Conservation (phyloP, 1,140 invertebrate species). For the Trichogramma pretiosum region DNA sequence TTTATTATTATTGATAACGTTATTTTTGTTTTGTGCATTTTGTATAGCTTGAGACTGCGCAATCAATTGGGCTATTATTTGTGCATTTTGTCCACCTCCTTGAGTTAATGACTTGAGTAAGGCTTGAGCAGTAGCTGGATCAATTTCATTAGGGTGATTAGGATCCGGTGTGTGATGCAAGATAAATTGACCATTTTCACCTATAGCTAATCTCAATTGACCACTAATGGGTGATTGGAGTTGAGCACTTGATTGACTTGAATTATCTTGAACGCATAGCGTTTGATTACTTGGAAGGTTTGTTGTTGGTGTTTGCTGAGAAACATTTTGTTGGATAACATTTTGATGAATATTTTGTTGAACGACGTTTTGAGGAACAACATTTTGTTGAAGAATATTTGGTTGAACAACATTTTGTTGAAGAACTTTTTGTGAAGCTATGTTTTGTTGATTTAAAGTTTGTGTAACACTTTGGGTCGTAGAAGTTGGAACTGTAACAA, state of each 20-base stretch:
- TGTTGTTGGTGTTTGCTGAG: constrained; percentile 7
- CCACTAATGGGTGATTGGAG: constrained; percentile 43
- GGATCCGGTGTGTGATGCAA: constrained; percentile 44
- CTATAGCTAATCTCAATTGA: constrained; percentile 42
- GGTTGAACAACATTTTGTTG: constrained; percentile 25
- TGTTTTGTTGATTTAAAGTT: no score
- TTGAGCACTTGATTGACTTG: constrained; percentile 38
- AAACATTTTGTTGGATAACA: constrained; percentile 20
- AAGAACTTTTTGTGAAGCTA: no score
- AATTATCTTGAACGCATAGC: constrained; percentile 30
- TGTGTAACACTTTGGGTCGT: no score
- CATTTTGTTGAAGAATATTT: constrained; percentile 26
- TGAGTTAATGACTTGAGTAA: constrained; percentile 39
- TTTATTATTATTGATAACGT: constrained; percentile 19
- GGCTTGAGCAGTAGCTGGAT: constrained; percentile 40
- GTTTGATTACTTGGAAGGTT: not conserved
- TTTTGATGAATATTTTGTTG: constrained; percentile 30
- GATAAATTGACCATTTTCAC: constrained; percentile 46
- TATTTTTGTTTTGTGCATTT: constrained; percentile 19
- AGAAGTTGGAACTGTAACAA: constrained; percentile 22
- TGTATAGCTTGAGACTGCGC: constrained; percentile 31
- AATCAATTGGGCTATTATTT: constrained; percentile 40
- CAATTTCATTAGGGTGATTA: constrained; percentile 41
- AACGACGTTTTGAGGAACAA: constrained; percentile 27
- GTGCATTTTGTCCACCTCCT: constrained; percentile 36